phyloP scores from a whole-genome alignment of 1,140 invertebrate genomes.

The Melitaea cinxia region DNA sequence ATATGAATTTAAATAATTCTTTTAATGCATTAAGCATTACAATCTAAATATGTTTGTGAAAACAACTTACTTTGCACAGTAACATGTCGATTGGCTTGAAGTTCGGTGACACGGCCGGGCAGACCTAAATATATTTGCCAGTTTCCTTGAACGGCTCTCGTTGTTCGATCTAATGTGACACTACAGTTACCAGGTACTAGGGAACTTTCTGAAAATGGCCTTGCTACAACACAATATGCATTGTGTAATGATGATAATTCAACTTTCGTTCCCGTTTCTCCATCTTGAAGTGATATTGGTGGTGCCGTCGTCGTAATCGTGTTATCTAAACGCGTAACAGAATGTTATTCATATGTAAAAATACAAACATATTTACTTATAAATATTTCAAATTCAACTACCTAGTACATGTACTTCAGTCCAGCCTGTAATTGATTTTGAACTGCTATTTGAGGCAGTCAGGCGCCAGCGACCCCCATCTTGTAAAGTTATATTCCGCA shows the following conservation, averaged over 20 bases:
- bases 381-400: slow-evolving; percentile 17
- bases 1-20: not conserved
- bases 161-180: slow-evolving; percentile 58
- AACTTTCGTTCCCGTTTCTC: slow-evolving; percentile 42
- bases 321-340: slow-evolving; percentile 42
- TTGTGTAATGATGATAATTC: slow-evolving; percentile 55
- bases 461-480: slow-evolving; percentile 67
- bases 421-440: slow-evolving; percentile 57
- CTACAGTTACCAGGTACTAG: slow-evolving; percentile 63
- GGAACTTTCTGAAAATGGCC: slow-evolving; percentile 60
- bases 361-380: not conserved
- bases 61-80: slow-evolving; percentile 35
- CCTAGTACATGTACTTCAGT: slow-evolving; percentile 56
- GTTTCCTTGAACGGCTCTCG: slow-evolving; percentile 64
- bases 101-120: slow-evolving; percentile 59
- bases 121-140: slow-evolving; percentile 66
- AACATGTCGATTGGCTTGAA: slow-evolving; percentile 37
- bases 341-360: not conserved
- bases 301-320: slow-evolving; percentile 14
- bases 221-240: slow-evolving; percentile 60
- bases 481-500: slow-evolving; percentile 41
- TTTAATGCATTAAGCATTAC: too few species aligned
- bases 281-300: slow-evolving; percentile 55
- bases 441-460: slow-evolving; percentile 41
- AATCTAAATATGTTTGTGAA: not conserved